Percentiles rank a stretch among this genome's conserved stretches.
These are phyloP conservation scores for Pao palembangensis DNA, from an alignment of 2,113 vertebrate species.

Conservation along the genomic window DNA sequence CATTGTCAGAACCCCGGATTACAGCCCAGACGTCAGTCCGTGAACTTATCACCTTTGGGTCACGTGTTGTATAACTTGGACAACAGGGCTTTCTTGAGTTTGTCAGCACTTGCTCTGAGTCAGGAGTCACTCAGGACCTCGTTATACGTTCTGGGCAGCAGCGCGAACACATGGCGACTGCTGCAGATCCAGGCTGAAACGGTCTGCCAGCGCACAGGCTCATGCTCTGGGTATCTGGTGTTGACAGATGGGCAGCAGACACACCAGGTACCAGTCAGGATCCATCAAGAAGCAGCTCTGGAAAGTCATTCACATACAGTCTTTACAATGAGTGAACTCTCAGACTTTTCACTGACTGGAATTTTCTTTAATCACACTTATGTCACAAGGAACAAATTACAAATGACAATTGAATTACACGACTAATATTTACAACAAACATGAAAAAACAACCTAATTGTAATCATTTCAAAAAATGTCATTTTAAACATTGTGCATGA, in stretches of 20 bases:
- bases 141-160: conserved; percentile 35
- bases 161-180: conserved; percentile 56
- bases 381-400: neutral
- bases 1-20: conserved; percentile 35
- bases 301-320: conserved; percentile 45
- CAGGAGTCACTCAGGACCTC: conserved; percentile 42
- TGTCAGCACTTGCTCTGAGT: conserved; percentile 39
- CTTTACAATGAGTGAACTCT: conserved; percentile 16
- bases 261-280: conserved; percentile 63
- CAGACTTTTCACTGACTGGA: conserved; percentile 4
- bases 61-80: conserved; percentile 40
- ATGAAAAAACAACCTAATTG: too few species aligned
- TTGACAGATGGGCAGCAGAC: conserved; percentile 69
- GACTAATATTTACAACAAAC: neutral
- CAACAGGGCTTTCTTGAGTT: conserved; percentile 46
- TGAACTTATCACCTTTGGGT: conserved; percentile 54
- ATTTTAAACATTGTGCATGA: neutral
- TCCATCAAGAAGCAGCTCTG: conserved; percentile 53
- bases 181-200: conserved; percentile 32
- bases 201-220: conserved; percentile 41
- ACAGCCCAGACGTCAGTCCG: conserved; percentile 35
- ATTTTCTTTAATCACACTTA: neutral
- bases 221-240: conserved; percentile 54
- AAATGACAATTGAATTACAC: neutral
- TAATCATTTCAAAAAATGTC: too few species aligned